Evolutionary conservation across 2,888 invertebrate species (phyloP), one percentile per base, ranked within the genome.

Genomic region (Ditylenchus weischeri): DNA sequence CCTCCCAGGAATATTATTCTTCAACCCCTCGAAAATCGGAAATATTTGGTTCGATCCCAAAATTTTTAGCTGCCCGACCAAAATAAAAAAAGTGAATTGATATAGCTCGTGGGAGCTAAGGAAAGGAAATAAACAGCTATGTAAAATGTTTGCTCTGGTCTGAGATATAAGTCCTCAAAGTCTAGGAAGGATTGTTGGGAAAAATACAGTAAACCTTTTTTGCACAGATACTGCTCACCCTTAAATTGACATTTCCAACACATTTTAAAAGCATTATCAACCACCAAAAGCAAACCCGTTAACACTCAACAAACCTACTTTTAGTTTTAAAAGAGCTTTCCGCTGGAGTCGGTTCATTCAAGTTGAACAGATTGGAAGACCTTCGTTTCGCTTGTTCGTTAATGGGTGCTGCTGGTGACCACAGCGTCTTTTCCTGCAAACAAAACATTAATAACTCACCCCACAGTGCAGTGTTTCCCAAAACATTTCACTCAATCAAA

Each of bases 361-460:
- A 62, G 62, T 62, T 38, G 29, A 59, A 59, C 23, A 43, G 36
- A 43, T 62, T 62, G 13, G 60, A 64, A 23, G 36, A 23, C 57
- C 64, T 4, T 43, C 29, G 29, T 38, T 57, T 18, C 35, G 11
- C 59, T 11, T 64, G 38, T 62, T 58, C 64, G n/a, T 54, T 54
- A 21, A 29, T 54, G n/a, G 23, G n/a, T 19, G 29, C 15, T 15
- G 62, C 62, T 47, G 64, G 64, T 36, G 38, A 64, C 64, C 64
- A 64, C 8, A 64, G 7, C 13, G 64, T 64, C 13, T 62, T 54
- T 35, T 54, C 57, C 64, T 64, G 64, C 35, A 62, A 35, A 21
- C 4, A 19, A 19, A 21, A 13, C 29, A 29, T 10, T 4, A 29
- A 54, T 13, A 50, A 50, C 1, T 21, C n/a, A 23, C n/a, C n/a